Percentiles rank a stretch among this genome's conserved stretches.
Evolutionary conservation across 2,888 invertebrate species (phyloP).

Genomic region (Choristoneura rosaceana): DNA sequence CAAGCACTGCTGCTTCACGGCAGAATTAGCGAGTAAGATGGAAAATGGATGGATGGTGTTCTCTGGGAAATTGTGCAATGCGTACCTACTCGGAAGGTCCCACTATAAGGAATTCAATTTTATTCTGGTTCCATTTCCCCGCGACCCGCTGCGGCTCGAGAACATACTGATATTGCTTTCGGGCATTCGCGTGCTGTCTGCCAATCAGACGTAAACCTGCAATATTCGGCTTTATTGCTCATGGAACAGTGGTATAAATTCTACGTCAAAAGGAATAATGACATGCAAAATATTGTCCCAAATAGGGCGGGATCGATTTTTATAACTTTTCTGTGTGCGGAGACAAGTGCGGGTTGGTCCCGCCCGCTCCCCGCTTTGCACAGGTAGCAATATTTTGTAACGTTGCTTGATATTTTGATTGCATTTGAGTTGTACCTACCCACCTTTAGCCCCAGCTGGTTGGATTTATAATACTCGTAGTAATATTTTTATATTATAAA

Average conservation of each 20-base stretch:
- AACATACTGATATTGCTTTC: background rate
- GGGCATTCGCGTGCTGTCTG: slow-evolving; percentile 36
- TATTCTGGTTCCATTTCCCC: slow-evolving; percentile 5
- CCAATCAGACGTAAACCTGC: slow-evolving; percentile 3
- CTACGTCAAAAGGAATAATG: background rate
- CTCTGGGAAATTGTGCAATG: background rate
- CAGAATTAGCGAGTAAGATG: too few species aligned
- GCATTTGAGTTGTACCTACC: background rate
- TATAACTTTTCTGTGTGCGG: slow-evolving; percentile 57
- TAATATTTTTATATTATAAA: too few species aligned
- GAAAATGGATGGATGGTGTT: too few species aligned
- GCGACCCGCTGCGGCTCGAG: slow-evolving; percentile 1
- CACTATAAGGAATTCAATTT: background rate
- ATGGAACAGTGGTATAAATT: slow-evolving; percentile 12
- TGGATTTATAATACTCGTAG: too few species aligned
- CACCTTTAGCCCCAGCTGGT: too few species aligned
- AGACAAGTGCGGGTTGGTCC: slow-evolving; percentile 45
- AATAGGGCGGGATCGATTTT: slow-evolving; percentile 67
- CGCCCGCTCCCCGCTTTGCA: slow-evolving; percentile 37
- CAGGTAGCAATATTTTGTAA: slow-evolving; percentile 16
- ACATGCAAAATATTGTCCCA: slow-evolving; percentile 51
- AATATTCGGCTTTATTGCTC: slow-evolving; percentile 16
- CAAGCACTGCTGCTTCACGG: too few species aligned
- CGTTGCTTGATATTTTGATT: background rate
- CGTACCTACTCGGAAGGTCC: background rate